Evolutionary conservation across 2,113 vertebrate species (phyloP).

Genomic region (Oryzias woworae): DNA sequence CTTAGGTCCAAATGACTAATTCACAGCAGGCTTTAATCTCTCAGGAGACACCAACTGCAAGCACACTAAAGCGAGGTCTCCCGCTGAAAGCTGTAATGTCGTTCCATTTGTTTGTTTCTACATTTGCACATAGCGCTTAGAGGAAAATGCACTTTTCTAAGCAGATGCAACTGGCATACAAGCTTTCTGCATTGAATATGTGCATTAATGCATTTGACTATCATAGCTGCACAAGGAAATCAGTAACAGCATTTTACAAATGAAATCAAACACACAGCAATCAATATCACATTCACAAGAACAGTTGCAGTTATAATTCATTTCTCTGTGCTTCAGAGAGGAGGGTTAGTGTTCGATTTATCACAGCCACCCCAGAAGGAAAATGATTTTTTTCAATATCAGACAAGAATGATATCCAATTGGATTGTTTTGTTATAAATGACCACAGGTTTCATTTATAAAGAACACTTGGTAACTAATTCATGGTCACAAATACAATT

Average conservation of each 20-base stretch:
- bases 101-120: slow-evolving; percentile 30
- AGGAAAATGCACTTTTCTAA: slow-evolving; percentile 31
- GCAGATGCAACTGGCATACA: slow-evolving; percentile 3
- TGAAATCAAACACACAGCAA: slow-evolving; percentile 34
- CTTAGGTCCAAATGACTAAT: slow-evolving; percentile 33
- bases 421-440: slow-evolving; percentile 1
- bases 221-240: slow-evolving; percentile 17
- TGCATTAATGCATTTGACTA: background rate
- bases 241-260: slow-evolving; percentile 30
- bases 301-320: slow-evolving; percentile 33
- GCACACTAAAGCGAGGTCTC: slow-evolving; percentile 8
- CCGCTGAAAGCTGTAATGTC: slow-evolving; percentile 20
- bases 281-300: slow-evolving; percentile 12
- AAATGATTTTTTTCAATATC: slow-evolving; percentile 18
- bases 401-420: background rate
- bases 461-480: background rate
- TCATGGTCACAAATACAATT: too few relatives aligned
- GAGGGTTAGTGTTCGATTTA: slow-evolving; percentile 16
- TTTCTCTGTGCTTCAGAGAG: slow-evolving; percentile 7
- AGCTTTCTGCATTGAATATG: background rate
- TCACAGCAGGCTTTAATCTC: slow-evolving; percentile 39
- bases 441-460: slow-evolving; percentile 5
- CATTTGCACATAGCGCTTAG: slow-evolving; percentile 18
- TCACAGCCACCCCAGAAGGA: slow-evolving; percentile 24
- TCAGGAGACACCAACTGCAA: slow-evolving; percentile 23